Percentiles rank a stretch among this genome's conserved stretches.
Conservation (phyloP, 2,888 invertebrate species). For the Sylvicola fuscatus region DNA sequence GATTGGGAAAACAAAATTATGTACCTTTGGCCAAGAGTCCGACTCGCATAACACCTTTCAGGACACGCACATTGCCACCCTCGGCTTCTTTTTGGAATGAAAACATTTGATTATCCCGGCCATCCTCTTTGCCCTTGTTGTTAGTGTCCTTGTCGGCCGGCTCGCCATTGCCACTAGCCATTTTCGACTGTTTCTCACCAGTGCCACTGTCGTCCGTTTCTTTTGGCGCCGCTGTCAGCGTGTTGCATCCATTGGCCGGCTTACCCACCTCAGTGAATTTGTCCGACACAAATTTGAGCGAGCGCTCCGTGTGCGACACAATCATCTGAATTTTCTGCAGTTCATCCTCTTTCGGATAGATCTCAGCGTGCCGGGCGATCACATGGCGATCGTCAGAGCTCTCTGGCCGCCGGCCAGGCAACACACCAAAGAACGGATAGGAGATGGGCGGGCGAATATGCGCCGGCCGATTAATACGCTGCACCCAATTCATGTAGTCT, state of each 20-base stretch:
- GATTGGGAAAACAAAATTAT: neutral
- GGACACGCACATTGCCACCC: conserved; percentile 41
- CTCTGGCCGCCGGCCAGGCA: conserved; percentile 52
- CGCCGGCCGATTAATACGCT: conserved; percentile 26
- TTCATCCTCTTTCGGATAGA: conserved; percentile 85
- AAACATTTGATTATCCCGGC: conserved; percentile 62
- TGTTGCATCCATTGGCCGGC: conserved; percentile 2
- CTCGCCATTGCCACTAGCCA: neutral
- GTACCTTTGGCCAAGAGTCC: conserved; percentile 60
- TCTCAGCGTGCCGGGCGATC: conserved; percentile 75
- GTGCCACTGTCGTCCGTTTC: conserved; percentile 21
- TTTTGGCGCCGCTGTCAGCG: neutral
- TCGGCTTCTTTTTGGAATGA: conserved; percentile 48
- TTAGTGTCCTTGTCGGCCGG: conserved; percentile 27
- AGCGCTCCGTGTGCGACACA: conserved; percentile 82
- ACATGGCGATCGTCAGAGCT: conserved; percentile 94
- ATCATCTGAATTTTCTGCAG: conserved; percentile 75
- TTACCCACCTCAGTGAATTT: conserved; percentile 40
- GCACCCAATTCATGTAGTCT: conserved; percentile 51
- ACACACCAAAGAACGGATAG: conserved; percentile 32
- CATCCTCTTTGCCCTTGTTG: conserved; percentile 37
- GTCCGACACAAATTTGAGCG: conserved; percentile 87
- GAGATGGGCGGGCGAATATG: conserved; percentile 18
- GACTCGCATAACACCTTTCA: conserved; percentile 94
- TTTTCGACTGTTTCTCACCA: conserved; percentile 15